Evolutionary conservation across 2,113 vertebrate genomes (phyloP).

Genomic region (Hoplias malabaricus): DNA sequence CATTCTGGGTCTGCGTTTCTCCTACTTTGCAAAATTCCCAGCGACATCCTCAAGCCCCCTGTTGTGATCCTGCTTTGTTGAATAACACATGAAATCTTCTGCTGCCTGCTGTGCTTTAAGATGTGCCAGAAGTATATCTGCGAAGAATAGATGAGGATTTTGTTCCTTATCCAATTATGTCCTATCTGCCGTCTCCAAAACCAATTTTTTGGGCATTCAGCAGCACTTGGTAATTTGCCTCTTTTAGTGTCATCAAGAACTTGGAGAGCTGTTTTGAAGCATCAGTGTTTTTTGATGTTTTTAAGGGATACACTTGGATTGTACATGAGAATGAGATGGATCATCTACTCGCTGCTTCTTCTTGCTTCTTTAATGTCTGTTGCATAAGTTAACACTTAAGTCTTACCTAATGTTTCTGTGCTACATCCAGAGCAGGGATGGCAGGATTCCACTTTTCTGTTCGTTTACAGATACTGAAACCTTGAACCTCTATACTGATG

Average conservation of each 20-base stretch:
- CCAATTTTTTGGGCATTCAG: background rate
- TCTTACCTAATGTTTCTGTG: too few relatives aligned
- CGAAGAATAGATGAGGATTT: conserved; percentile 7
- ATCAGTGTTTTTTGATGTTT: background rate
- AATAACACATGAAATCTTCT: conserved; percentile 44
- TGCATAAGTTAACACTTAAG: background rate
- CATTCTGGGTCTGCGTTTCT: background rate
- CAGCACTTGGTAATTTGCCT: background rate
- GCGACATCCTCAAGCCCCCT: background rate
- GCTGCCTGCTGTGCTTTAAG: conserved; percentile 29
- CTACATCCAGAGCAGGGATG: background rate
- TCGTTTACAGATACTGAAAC: too few relatives aligned
- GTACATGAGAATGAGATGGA: background rate
- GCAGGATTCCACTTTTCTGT: too few relatives aligned
- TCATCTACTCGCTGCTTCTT: background rate
- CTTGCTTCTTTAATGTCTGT: background rate
- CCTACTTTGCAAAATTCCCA: conserved; percentile 23
- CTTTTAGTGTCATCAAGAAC: background rate
- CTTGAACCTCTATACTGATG: too few relatives aligned
- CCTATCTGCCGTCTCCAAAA: background rate
- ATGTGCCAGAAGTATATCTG: conserved; percentile 10
- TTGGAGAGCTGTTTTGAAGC: background rate
- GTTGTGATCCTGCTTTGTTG: conserved; percentile 40
- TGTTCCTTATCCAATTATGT: background rate
- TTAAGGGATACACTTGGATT: background rate